Evolutionary conservation across 2,113 vertebrate genomes (phyloP), one percentile per base, ranked within the genome.

Genomic region (Archilochus colubris): DNA sequence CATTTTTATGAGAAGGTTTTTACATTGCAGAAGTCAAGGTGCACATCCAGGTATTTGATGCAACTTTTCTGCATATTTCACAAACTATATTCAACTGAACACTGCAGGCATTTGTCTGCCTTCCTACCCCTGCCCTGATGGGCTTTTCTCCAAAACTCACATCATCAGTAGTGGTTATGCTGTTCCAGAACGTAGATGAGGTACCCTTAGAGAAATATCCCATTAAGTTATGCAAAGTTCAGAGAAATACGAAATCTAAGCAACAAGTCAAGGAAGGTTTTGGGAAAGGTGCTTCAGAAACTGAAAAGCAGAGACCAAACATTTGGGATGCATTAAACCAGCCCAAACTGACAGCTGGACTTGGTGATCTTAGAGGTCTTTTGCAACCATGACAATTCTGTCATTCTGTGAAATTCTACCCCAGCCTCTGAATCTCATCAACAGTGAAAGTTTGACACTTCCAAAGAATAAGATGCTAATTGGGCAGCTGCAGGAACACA

Each of bases 401-500:
- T 40, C 40, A 40, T 40, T 40, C 40, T 40, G 40, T 40, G 40
- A 40, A 91, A 80, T 86, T 80, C 50, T 51, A 46, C 53, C 67
- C 68, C 70, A 50, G 70, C 21, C 70, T 74, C 73, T 80, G 40
- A 25, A 6, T 54, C 74, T 82, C 82, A 73, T 73, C 88, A 82
- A 25, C 44, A 81, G 27, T 16, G 21, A 54, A 84, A 91, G 63
- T 62, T 0, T 85, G 58, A 66, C 70, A 80, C 82, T 70, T 66
- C 74, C 43, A 44, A 91, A 93, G 72, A 89, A 77, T 74, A 70
- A 66, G 36, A 53, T 23, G 33, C 46, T 90, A 82, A 95, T 64
- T 66, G 82, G 67, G 67, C 85, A 94, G 88, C 90, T 95, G 75
- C 67, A 94, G 85, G 58, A 76, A 88, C 40, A 55, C 61, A 70